phyloP scores from a whole-genome alignment of 2,888 invertebrate species.

The Cylloceria caligata region DNA sequence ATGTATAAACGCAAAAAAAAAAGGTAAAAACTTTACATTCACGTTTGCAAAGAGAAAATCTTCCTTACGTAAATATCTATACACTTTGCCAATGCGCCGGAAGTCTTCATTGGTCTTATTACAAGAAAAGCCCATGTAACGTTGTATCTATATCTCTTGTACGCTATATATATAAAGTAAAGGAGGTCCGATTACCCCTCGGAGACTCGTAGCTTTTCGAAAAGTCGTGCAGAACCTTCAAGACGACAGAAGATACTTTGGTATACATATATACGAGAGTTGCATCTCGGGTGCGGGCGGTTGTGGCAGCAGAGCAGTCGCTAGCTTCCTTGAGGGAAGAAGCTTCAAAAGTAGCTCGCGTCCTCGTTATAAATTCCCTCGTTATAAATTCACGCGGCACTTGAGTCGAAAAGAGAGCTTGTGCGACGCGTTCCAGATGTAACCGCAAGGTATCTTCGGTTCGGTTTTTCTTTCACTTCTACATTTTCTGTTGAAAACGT shows the following conservation, averaged over 20 bases:
- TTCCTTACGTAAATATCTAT: constrained; percentile 4
- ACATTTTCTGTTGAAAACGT: constrained; percentile 36
- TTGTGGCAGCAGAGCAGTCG: background rate
- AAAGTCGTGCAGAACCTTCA: constrained; percentile 54
- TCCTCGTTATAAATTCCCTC: constrained; percentile 67
- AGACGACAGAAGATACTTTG: constrained; percentile 46
- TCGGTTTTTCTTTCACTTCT: constrained; percentile 18
- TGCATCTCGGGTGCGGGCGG: constrained; percentile 24
- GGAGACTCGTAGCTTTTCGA: constrained; percentile 50
- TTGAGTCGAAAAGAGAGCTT: constrained; percentile 61
- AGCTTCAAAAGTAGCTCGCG: constrained; percentile 62
- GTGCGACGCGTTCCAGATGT: constrained; percentile 56
- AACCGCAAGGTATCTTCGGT: constrained; percentile 57
- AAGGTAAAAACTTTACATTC: background rate
- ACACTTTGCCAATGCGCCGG: constrained; percentile 10
- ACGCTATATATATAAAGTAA: constrained; percentile 31
- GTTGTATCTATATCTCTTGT: background rate
- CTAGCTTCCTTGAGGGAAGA: constrained; percentile 38
- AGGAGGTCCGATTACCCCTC: constrained; percentile 54
- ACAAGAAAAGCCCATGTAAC: constrained; percentile 32
- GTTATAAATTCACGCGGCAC: constrained; percentile 68
- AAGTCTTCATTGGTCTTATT: constrained; percentile 55
- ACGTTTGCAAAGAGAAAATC: background rate
- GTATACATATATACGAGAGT: background rate
- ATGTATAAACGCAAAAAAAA: background rate